phyloP scores from a whole-genome alignment of 2,888 invertebrate species.

The Pterobdella sp. region DNA sequence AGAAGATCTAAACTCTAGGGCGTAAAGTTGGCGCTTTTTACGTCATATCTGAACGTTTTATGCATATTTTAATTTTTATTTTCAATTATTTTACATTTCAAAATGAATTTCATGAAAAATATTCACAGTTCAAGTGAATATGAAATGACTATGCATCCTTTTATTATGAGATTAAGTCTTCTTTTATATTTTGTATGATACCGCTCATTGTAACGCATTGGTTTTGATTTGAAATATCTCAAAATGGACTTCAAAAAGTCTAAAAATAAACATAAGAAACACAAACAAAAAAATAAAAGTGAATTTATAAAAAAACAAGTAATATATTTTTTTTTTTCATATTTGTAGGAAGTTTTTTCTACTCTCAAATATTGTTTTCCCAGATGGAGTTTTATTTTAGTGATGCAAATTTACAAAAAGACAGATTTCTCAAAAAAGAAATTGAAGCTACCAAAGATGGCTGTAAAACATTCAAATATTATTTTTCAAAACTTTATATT shows the following conservation, averaged over 20 bases:
- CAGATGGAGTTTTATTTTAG: conserved; percentile 94
- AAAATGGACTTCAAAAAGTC: conserved; percentile 8
- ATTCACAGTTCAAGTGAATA: no score
- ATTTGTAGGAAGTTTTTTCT: neutral
- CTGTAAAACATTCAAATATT: neutral
- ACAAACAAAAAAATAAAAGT: neutral
- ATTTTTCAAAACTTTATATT: neutral
- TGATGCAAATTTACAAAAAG: conserved; percentile 82
- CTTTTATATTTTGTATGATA: no score
- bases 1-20: no score
- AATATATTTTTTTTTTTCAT: neutral
- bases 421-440: conserved; percentile 68
- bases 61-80: no score
- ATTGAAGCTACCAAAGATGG: conserved; percentile 55
- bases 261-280: neutral
- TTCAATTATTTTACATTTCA: no score
- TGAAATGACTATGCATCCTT: no score
- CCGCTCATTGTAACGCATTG: no score
- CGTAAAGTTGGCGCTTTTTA: no score
- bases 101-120: no score
- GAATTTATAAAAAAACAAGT: conserved; percentile 3
- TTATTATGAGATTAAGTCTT: no score
- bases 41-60: no score
- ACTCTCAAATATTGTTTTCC: neutral
- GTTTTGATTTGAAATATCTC: no score